A percentile compares a stretch with the other conserved stretches of the same genome.
Conservation (phyloP, 1,140 invertebrate genomes). For the Chrysomallon squamiferum region DNA sequence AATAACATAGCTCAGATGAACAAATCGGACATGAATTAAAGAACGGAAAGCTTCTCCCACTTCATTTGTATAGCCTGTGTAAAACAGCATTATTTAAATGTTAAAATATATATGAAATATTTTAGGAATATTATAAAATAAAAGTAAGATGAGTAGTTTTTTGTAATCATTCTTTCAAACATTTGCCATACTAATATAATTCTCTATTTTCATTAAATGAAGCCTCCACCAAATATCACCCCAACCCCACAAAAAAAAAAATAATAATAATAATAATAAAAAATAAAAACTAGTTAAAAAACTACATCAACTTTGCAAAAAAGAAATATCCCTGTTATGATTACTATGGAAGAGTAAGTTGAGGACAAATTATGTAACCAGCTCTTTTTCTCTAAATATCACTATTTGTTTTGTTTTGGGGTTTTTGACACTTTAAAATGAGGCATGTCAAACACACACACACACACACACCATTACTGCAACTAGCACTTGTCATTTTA, state of each 20-base stretch:
- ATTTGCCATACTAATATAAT: neutral
- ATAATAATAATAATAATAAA: neutral
- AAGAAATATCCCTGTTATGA: too few relatives aligned
- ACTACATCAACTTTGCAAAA: too few relatives aligned
- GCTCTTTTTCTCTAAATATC: too few relatives aligned
- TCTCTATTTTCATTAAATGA: neutral
- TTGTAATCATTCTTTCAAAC: neutral
- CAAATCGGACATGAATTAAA: constrained; percentile 75
- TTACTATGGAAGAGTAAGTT: too few relatives aligned
- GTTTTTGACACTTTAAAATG: too few relatives aligned
- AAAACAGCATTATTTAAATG: constrained; percentile 15
- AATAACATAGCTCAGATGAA: constrained; percentile 80
- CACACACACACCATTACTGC: too few relatives aligned
- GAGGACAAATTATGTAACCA: too few relatives aligned
- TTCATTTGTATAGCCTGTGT: constrained; percentile 92
- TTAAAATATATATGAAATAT: neutral
- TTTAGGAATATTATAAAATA: neutral
- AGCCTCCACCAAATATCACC: neutral
- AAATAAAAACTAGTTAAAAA: too few relatives aligned
- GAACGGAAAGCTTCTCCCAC: constrained; percentile 91
- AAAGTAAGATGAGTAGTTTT: neutral
- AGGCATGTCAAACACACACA: too few relatives aligned
- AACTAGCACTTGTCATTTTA: too few relatives aligned
- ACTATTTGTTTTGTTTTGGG: too few relatives aligned
- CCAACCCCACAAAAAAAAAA: neutral